Percentiles rank a stretch among this genome's conserved stretches.
These are phyloP conservation scores for Alces alces DNA, from an alignment of 2,113 vertebrate species.

Conservation along the genomic window DNA sequence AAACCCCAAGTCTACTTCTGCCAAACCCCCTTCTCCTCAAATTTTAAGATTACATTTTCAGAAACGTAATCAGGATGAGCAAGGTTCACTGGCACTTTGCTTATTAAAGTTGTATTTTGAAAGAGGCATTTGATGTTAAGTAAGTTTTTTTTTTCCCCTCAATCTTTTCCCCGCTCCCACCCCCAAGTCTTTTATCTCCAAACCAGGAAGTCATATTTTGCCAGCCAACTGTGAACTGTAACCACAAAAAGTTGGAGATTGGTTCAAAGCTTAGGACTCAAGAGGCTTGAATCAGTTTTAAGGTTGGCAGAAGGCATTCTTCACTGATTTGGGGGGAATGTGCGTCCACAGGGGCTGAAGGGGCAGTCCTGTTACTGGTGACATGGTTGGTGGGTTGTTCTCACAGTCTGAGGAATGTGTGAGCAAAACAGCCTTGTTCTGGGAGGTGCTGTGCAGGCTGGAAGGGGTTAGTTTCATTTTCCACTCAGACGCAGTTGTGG, in stretches of 20 bases:
- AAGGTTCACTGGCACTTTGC: background rate
- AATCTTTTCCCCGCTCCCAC: background rate
- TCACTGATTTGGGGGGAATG: background rate
- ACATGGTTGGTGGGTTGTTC: background rate
- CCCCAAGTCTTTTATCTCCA: slow-evolving; percentile 49
- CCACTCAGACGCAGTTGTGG: background rate
- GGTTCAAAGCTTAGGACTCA: slow-evolving; percentile 55
- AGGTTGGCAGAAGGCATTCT: background rate
- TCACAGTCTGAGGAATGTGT: background rate
- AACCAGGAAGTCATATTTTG: slow-evolving; percentile 61
- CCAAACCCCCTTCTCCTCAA: background rate
- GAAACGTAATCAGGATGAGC: background rate
- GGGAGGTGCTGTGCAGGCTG: background rate
- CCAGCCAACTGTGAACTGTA: slow-evolving; percentile 53
- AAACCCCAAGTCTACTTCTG: background rate
- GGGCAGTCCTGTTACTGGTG: background rate
- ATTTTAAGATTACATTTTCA: background rate
- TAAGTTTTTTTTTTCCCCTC: background rate
- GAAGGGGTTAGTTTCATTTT: slow-evolving; percentile 31
- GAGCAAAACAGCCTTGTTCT: background rate
- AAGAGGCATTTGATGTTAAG: slow-evolving; percentile 21
- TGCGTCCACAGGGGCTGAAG: accelerated
- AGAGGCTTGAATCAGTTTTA: slow-evolving; percentile 28
- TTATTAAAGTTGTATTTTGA: slow-evolving; percentile 16
- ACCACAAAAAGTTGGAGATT: slow-evolving; percentile 55